Percentiles rank a stretch among this genome's conserved stretches.
These are phyloP conservation scores for Oeneis ivallda DNA, from an alignment of 2,888 invertebrate species.

Conservation along the genomic window DNA sequence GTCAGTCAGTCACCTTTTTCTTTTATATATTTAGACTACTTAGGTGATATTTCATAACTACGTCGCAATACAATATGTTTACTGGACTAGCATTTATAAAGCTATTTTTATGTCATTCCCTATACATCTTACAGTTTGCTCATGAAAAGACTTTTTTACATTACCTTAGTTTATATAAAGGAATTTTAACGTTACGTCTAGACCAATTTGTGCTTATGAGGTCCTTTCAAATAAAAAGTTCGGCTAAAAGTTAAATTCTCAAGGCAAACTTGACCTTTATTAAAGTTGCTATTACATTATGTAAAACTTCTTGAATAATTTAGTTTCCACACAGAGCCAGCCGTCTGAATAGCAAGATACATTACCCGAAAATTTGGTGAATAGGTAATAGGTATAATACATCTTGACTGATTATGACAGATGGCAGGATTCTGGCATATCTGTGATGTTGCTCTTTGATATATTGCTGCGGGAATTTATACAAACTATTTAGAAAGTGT, in stretches of 20 bases:
- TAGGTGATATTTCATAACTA: too few relatives aligned
- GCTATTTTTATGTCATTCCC: too few relatives aligned
- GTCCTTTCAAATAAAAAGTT: neutral
- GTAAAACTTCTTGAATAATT: slow-evolving; percentile 7
- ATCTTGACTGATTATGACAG: slow-evolving; percentile 37
- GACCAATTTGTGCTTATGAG: neutral
- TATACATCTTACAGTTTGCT: neutral
- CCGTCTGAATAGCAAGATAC: slow-evolving; percentile 26
- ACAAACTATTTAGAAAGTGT: neutral
- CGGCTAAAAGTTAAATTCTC: neutral
- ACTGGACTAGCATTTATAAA: too few relatives aligned
- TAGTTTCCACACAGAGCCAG: neutral
- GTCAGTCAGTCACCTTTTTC: too few relatives aligned
- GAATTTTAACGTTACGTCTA: neutral
- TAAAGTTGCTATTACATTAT: slow-evolving; percentile 8
- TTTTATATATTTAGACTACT: too few relatives aligned
- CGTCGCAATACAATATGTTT: too few relatives aligned
- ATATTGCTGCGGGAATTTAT: neutral
- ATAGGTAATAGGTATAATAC: slow-evolving; percentile 16
- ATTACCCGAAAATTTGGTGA: slow-evolving; percentile 27
- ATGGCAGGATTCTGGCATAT: slow-evolving; percentile 23
- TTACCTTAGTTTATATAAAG: neutral
- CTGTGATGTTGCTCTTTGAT: slow-evolving; percentile 5
- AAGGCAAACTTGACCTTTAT: slow-evolving; percentile 2
- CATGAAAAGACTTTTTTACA: neutral